Conservation (phyloP, 2,888 invertebrate species). For the Ernsta delagoae region DNA sequence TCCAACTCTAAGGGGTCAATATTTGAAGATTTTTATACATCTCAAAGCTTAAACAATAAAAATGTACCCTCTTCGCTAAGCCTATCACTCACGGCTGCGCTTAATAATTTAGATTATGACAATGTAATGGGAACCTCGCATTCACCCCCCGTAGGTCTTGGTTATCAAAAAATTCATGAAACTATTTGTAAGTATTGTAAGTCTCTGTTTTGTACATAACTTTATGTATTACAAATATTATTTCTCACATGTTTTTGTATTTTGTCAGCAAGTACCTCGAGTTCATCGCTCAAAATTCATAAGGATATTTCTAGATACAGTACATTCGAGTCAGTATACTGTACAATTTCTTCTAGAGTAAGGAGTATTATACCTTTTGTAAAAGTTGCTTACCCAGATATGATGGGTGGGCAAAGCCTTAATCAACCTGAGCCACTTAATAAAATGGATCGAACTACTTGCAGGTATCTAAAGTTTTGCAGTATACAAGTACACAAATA, state of each 20-base stretch:
- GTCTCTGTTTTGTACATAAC: neutral
- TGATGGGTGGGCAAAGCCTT: conserved; percentile 84
- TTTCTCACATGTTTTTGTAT: conserved; percentile 11
- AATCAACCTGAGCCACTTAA: conserved; percentile 86
- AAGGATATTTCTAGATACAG: conserved; percentile 73
- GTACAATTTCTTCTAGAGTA: conserved; percentile 83
- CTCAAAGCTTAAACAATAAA: conserved; percentile 55
- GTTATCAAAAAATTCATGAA: conserved; percentile 69
- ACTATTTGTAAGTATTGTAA: conserved; percentile 64
- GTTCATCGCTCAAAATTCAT: conserved; percentile 75
- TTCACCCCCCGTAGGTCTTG: conserved; percentile 54
- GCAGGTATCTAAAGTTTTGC: conserved; percentile 60
- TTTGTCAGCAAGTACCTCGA: conserved; percentile 68
- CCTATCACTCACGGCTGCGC: conserved; percentile 58
- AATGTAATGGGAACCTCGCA: conserved; percentile 52
- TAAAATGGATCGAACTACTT: conserved; percentile 76
- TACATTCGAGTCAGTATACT: conserved; percentile 75
- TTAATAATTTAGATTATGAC: conserved; percentile 65
- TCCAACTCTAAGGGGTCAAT: conserved; percentile 79
- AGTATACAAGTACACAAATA: no score
- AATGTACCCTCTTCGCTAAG: conserved; percentile 55
- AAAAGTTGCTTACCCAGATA: conserved; percentile 91
- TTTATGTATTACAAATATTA: neutral
- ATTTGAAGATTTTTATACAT: conserved; percentile 67
- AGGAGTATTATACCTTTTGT: conserved; percentile 88